A percentile compares a stretch with the other conserved stretches of the same genome.
Conservation (phyloP, 2,113 vertebrate species). For the Grus americana region DNA sequence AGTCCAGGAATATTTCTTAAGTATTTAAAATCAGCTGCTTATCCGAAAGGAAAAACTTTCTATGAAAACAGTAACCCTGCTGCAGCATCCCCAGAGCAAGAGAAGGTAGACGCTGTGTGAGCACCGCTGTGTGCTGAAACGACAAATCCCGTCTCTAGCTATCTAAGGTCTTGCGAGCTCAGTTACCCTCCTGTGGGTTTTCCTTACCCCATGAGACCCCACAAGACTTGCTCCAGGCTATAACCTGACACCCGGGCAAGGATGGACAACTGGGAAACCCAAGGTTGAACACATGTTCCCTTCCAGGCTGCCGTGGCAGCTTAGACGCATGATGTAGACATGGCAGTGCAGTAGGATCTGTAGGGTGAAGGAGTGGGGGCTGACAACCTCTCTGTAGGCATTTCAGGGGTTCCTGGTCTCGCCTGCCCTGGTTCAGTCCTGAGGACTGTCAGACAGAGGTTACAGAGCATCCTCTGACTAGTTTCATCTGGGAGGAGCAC, state of each 20-base stretch:
- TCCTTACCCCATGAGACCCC: not conserved
- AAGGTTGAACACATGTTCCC: accelerated
- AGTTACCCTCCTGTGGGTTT: not conserved
- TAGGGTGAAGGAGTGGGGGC: not conserved
- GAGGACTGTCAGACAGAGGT: not conserved
- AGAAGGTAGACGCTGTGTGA: not conserved
- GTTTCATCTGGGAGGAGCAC: not conserved
- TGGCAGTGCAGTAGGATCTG: not conserved
- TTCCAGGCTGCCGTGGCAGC: not conserved
- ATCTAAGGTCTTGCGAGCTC: not conserved
- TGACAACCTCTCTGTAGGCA: not conserved
- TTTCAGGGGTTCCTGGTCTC: not conserved
- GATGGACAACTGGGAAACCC: accelerated
- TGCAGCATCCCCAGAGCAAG: not conserved
- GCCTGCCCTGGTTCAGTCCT: not conserved
- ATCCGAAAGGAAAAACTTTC: not conserved
- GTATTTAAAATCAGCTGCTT: not conserved
- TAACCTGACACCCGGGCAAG: not conserved
- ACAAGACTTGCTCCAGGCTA: not conserved
- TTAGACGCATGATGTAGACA: not conserved
- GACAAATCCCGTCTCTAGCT: not conserved
- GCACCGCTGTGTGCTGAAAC: not conserved
- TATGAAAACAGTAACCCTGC: not conserved
- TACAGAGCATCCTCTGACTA: not conserved
- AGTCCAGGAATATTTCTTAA: not conserved